phyloP scores from a whole-genome alignment of 1,140 invertebrate species.

The Hylaeus volcanicus region DNA sequence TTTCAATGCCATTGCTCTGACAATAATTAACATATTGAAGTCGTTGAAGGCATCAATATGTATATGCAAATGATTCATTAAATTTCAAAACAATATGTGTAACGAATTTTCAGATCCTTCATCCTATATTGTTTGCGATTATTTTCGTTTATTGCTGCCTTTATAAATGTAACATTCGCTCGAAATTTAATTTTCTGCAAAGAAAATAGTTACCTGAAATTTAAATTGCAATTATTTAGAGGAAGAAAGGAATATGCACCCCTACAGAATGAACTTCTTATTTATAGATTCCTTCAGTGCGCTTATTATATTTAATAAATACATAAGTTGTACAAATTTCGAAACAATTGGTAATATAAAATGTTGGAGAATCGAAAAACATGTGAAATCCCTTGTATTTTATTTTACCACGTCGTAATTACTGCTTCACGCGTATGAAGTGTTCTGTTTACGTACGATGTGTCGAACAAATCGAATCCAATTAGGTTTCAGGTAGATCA shows the following conservation, averaged over 20 bases:
- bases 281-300: constrained; percentile 2
- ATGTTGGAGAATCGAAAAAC: not conserved
- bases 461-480: not conserved
- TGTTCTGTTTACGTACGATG: not conserved
- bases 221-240: constrained; percentile 13
- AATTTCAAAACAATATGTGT: constrained; percentile 33
- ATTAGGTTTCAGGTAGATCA: not conserved
- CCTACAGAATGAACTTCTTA: not conserved
- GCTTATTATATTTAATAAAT: not conserved
- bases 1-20: constrained; percentile 54
- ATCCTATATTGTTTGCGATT: constrained; percentile 21
- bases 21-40: constrained; percentile 62
- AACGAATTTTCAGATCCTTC: constrained; percentile 25
- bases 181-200: not conserved
- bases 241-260: not conserved
- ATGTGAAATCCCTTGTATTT: not conserved
- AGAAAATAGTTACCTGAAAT: constrained; percentile 6
- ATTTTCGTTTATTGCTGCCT: not conserved
- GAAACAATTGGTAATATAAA: constrained; percentile 21
- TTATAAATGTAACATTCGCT: not conserved
- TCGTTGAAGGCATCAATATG: constrained; percentile 53
- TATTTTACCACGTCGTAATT: not conserved
- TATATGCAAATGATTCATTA: constrained; percentile 51
- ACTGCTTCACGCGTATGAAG: not conserved
- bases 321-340: constrained; percentile 9